Evolutionary conservation across 2,888 invertebrate species (phyloP).

Genomic region (Heliconius erato): DNA sequence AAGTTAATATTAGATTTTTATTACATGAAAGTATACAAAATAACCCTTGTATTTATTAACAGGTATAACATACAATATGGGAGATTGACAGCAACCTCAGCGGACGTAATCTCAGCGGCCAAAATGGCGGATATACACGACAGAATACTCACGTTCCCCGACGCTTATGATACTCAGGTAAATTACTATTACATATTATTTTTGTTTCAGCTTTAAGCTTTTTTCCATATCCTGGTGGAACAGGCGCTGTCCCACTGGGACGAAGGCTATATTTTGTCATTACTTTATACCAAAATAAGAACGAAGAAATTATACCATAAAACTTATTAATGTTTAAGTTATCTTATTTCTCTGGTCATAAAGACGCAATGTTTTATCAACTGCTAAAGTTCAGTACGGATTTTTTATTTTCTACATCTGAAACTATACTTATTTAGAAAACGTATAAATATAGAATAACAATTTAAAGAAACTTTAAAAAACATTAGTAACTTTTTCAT

Average conservation of each 20-base stretch:
- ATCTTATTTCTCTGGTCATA: neutral
- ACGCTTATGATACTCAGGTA: slow-evolving; percentile 93
- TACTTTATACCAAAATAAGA: no score
- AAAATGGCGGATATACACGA: slow-evolving; percentile 97
- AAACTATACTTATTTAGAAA: no score
- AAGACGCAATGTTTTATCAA: no score
- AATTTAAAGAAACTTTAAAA: no score
- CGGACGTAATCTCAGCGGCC: slow-evolving; percentile 95
- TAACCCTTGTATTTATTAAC: slow-evolving; percentile 34
- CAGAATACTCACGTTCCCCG: slow-evolving; percentile 95
- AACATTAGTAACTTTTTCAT: neutral
- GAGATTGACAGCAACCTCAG: slow-evolving; percentile 90
- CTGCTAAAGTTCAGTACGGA: no score
- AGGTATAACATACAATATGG: slow-evolving; percentile 98
- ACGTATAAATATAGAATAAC: no score
- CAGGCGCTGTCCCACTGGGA: no score
- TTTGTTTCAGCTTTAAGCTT: neutral
- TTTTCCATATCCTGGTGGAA: no score
- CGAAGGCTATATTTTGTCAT: no score
- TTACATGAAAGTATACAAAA: no score
- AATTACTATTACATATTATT: neutral
- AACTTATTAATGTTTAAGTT: neutral
- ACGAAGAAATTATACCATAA: neutral
- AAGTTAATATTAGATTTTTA: no score
- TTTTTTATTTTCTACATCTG: no score